Conservation (phyloP, 1,140 invertebrate species). For the Drosophila trapezifrons region DNA sequence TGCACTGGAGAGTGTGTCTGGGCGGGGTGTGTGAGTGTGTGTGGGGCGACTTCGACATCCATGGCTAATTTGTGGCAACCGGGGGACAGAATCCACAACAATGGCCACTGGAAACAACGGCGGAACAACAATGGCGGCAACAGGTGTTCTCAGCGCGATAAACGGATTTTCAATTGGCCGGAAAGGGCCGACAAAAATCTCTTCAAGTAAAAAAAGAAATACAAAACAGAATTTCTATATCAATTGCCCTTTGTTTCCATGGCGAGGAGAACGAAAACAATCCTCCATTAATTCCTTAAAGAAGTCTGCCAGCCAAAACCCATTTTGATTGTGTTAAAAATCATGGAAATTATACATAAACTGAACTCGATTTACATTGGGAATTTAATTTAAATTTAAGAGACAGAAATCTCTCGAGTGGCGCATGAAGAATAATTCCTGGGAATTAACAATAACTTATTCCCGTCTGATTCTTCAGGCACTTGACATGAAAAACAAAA, state of each 20-base stretch:
- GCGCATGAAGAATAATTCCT: constrained; percentile 24
- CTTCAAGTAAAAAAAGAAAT: neutral
- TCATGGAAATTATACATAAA: neutral
- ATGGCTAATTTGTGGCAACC: constrained; percentile 38
- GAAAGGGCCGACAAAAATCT: neutral
- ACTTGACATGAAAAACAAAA: constrained; percentile 59
- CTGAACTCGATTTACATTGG: no score
- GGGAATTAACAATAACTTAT: constrained; percentile 61
- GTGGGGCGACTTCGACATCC: constrained; percentile 22
- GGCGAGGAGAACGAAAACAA: neutral
- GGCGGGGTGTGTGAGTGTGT: neutral
- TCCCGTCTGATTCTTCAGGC: constrained; percentile 35
- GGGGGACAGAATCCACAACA: constrained; percentile 22
- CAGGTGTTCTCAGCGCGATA: constrained; percentile 1
- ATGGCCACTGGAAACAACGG: constrained; percentile 21
- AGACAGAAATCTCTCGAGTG: neutral
- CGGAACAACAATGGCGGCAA: constrained; percentile 4
- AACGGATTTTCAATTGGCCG: constrained; percentile 12
- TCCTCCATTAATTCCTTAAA: no score
- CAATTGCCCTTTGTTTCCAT: neutral
- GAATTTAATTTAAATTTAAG: no score
- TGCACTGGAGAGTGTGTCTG: neutral
- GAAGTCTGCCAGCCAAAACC: no score
- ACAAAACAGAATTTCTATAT: neutral
- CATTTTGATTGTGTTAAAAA: no score